A percentile compares a stretch with the other conserved stretches of the same genome.
Conservation (phyloP, 2,113 vertebrate species). For the Ptilorrhoa leucosticta region DNA sequence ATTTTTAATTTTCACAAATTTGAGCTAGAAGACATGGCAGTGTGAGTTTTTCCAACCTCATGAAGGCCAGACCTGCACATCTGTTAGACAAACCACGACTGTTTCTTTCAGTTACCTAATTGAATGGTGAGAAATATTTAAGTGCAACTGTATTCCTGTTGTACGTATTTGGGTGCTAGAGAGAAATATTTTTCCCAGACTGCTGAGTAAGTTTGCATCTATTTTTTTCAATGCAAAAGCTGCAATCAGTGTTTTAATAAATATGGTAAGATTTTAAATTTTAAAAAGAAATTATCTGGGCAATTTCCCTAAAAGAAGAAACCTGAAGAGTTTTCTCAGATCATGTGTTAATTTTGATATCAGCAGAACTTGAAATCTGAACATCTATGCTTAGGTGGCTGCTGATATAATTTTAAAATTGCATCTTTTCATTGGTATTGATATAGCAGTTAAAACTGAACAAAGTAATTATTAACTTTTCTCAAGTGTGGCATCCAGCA, state of each 20-base stretch:
- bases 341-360: background rate
- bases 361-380: background rate
- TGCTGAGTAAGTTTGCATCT: background rate
- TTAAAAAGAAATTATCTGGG: background rate
- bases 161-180: background rate
- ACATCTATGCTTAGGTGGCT: background rate
- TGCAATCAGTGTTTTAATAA: background rate
- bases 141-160: background rate
- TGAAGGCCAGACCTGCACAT: background rate
- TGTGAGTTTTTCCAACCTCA: background rate
- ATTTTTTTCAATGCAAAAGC: background rate
- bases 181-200: background rate
- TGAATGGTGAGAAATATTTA: background rate
- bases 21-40: background rate
- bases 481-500: background rate
- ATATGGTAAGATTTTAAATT: background rate
- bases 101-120: background rate
- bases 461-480: background rate
- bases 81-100: background rate
- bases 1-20: constrained; percentile 5
- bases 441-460: background rate
- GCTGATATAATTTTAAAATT: background rate
- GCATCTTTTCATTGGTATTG: background rate
- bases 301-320: background rate
- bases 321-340: background rate